Evolutionary conservation across 2,113 vertebrate genomes (phyloP), one percentile per base, ranked within the genome.

Genomic region (Nycticryphes semicollaris): DNA sequence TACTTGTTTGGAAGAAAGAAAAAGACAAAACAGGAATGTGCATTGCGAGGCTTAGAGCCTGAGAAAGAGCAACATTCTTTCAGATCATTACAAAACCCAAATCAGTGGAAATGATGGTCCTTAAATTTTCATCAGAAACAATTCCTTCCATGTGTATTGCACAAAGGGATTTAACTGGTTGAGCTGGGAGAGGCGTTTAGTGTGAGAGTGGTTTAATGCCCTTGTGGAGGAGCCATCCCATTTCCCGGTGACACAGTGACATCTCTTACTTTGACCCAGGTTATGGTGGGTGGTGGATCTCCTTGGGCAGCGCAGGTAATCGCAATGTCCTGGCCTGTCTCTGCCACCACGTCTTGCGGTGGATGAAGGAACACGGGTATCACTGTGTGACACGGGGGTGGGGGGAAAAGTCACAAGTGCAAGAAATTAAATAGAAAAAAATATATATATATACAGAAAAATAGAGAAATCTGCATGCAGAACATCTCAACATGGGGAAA

Each of bases 211-310:
- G 50, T 30, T 60, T 12, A 15, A 41, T 7, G 24, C 7, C 30
- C 50, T 12, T 18, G 3, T 0, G 5, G 54, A 41, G 45, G 43
- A 80, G n/a, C 47, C 5, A 0, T 4, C 70, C 54, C 5, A 21
- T 10, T 39, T 20, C 69, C 68, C 33, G 4, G 20, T 4, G 87
- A 5, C 12, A 1, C 0, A 41, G 9, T 3, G 25, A 4, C 73
- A 2, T 5, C 51, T 62, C 94, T 9, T 75, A 98, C 98, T 87
- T 98, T 98, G 72, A 96, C 95, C 98, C 98, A 98, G 56, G 96
- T 98, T 8, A 98, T 97, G 81, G 95, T 97, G 78, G 98, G 97
- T 6, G 56, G 95, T 4, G 98, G 98, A 39, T 98, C 97, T 14
- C 98, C 98, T 60, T 97, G 97, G 64, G 97, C 97, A 13, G 89